Base-by-base conservation (phyloP, 92 coral and sea anemone species). In the Epizoanthus scotinus region DNA sequence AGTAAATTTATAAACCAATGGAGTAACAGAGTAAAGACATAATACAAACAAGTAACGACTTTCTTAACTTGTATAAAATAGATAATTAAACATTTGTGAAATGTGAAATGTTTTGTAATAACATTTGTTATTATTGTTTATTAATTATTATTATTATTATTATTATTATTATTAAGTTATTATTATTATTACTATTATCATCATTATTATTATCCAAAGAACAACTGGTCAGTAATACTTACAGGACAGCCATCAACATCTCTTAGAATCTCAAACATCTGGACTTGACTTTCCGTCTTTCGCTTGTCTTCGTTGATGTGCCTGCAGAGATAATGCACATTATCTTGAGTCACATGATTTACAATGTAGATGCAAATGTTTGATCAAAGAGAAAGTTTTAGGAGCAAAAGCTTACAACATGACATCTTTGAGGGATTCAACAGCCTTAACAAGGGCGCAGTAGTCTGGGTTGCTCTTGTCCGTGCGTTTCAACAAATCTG, bases 231-330 rank as follows among this genome's bases (percentile, higher is more conserved):
- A 1, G 42, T 50, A 55, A 19, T 49, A 83, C 91, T 89, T 83
- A 95, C 99, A 66, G 99, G 99, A 57, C 98, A 96, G n/a, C 93
- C 94, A 75, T 96, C 99, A 17, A 96, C 97, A 79, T 96, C 99
- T 82, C 97, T 86, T 28, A 96, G 87, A 53, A 96, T 93, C 83
- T 96, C 99, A 77, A 96, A 96, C 99, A 96, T 96, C 81, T 93
- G 99, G 13, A 96, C 98, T 69, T 93, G 99, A 15, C 99, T 93
- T 42, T 96, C 99, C 56, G 99, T 96, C 74, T 96, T 96, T 56
- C 99, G 91, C 79, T 96, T 96, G 89, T 96, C 92, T 77, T 96
- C 99, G 69, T 96, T 96, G 79, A 96, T 89, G 72, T 93, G 98
- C 84, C 99, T 96, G 63, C 49, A 71, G 68, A 50, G 62, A 15